Conservation (phyloP, 1,140 invertebrate genomes). For the Cotesia vestalis region DNA sequence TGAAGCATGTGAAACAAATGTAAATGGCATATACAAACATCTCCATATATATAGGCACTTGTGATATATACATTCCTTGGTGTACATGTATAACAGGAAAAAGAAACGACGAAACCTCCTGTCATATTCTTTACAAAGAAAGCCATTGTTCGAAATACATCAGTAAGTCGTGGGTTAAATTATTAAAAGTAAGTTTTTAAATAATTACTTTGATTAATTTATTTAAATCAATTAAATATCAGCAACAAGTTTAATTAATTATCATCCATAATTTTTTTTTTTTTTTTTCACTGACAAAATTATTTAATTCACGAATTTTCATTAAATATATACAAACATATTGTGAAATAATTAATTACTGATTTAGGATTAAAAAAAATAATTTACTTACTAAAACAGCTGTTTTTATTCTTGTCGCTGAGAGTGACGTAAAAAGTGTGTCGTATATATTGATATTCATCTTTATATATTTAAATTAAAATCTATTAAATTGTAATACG, state of each 20-base stretch:
- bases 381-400: background rate
- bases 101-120: conserved; percentile 12
- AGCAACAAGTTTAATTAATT: too few relatives aligned
- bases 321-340: background rate
- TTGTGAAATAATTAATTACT: too few relatives aligned
- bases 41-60: background rate
- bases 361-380: background rate
- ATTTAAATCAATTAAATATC: too few relatives aligned
- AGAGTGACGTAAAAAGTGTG: conserved; percentile 10
- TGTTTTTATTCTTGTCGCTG: conserved; percentile 8
- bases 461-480: background rate
- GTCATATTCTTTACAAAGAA: conserved; percentile 18
- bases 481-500: too few relatives aligned
- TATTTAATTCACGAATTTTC: background rate
- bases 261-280: too few relatives aligned
- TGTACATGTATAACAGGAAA: conserved; percentile 8
- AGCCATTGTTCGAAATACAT: conserved; percentile 11
- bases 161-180: background rate
- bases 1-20: background rate
- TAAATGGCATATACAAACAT: background rate
- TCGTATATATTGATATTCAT: background rate
- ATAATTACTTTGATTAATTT: background rate
- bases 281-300: too few relatives aligned
- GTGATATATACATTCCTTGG: background rate
- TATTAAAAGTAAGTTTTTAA: background rate